Conservation (phyloP, 2,113 vertebrate genomes). For the Recurvirostra avosetta region DNA sequence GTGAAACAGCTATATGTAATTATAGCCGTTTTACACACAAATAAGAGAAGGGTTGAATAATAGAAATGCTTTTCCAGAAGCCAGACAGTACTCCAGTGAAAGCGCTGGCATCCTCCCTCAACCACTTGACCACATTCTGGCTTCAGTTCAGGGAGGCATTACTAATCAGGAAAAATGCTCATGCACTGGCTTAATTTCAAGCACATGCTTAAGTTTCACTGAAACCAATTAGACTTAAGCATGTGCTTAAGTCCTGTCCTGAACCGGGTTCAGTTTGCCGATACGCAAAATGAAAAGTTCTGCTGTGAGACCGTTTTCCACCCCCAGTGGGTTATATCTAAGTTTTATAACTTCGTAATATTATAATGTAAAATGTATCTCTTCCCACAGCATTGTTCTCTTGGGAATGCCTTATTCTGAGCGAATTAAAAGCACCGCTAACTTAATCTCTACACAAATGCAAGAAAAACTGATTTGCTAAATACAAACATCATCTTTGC, state of each 20-base stretch:
- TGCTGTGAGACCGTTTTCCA: constrained; percentile 45
- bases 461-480: constrained; percentile 66
- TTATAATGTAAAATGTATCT: constrained; percentile 22
- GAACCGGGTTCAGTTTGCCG: background rate
- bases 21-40: background rate
- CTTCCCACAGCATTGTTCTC: constrained; percentile 43
- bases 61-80: constrained; percentile 57
- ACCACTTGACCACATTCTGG: constrained; percentile 51
- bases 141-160: constrained; percentile 55
- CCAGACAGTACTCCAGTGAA: constrained; percentile 27
- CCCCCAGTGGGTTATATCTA: constrained; percentile 42
- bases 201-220: constrained; percentile 57
- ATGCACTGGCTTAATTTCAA: constrained; percentile 54
- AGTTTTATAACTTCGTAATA: constrained; percentile 30
- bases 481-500: constrained; percentile 38
- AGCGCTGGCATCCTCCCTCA: constrained; percentile 27
- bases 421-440: constrained; percentile 41
- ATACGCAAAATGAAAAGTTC: constrained; percentile 23
- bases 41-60: constrained; percentile 24
- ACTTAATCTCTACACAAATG: constrained; percentile 45
- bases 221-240: constrained; percentile 58
- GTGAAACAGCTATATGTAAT: background rate
- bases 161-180: constrained; percentile 61
- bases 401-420: constrained; percentile 47
- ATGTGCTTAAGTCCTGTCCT: constrained; percentile 17